Conservation (phyloP, 2,797 vertebrate species). For the Sebastes itinus region DNA sequence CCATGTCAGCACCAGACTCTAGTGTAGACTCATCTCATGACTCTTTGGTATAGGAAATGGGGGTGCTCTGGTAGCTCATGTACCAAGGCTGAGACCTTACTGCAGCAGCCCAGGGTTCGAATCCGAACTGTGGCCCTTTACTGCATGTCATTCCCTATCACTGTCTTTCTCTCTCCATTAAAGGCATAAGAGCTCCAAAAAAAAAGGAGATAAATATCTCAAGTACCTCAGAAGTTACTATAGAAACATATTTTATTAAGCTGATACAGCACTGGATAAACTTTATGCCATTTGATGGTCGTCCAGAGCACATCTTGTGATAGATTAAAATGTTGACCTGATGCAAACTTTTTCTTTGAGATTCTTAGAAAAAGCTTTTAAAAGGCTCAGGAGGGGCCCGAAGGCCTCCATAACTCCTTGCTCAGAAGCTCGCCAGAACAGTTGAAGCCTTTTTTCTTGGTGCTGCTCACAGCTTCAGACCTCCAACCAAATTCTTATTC, state of each 20-base stretch:
- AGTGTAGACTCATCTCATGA: neutral
- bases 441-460: slow-evolving; percentile 22
- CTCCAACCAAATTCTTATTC: neutral
- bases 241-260: neutral
- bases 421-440: slow-evolving; percentile 5
- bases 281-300: neutral
- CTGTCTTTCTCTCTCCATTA: neutral
- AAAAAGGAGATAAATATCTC: neutral
- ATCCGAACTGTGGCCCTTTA: neutral
- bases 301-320: slow-evolving; percentile 16
- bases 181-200: too few species aligned
- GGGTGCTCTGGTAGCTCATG: too few species aligned
- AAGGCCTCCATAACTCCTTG: slow-evolving; percentile 13
- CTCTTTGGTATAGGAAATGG: neutral
- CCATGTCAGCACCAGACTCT: neutral
- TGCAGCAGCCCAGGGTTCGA: too few species aligned
- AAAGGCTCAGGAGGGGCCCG: slow-evolving; percentile 11
- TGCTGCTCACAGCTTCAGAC: neutral
- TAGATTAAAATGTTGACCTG: slow-evolving; percentile 34
- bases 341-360: slow-evolving; percentile 30
- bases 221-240: neutral
- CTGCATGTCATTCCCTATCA: neutral
- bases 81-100: too few species aligned
- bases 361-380: slow-evolving; percentile 21
- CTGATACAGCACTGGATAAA: neutral